These are phyloP conservation scores for Pterostichus madidus DNA, from an alignment of 2,888 invertebrate species.

Conservation along the genomic window DNA sequence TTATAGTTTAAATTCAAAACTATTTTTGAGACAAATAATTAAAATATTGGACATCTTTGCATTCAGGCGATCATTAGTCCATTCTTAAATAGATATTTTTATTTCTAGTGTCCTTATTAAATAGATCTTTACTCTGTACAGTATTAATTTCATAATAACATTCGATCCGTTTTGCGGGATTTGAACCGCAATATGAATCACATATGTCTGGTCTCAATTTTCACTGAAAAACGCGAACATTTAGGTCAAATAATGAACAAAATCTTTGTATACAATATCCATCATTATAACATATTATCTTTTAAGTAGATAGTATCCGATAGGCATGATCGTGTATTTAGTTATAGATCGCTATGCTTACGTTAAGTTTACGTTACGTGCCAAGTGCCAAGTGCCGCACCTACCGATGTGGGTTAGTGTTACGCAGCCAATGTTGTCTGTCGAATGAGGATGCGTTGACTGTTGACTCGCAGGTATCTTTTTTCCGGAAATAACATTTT, in stretches of 20 bases:
- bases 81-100: no score
- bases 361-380: not conserved
- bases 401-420: constrained; percentile 47
- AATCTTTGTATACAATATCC: not conserved
- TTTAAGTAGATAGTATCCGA: not conserved
- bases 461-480: not conserved
- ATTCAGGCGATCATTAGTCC: no score
- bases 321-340: not conserved
- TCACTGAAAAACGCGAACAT: not conserved
- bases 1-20: no score
- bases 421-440: constrained; percentile 10
- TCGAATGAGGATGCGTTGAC: constrained; percentile 39
- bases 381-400: constrained; percentile 7
- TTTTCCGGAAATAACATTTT: constrained; percentile 24
- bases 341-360: not conserved
- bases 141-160: constrained; percentile 21
- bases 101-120: no score
- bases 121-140: not conserved
- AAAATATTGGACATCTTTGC: no score
- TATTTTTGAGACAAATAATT: not conserved
- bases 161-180: not conserved
- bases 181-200: not conserved
- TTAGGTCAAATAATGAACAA: not conserved
- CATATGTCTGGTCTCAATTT: not conserved
- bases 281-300: not conserved